Conservation (phyloP, 2,888 invertebrate species). For the Diaprepes abbreviatus region DNA sequence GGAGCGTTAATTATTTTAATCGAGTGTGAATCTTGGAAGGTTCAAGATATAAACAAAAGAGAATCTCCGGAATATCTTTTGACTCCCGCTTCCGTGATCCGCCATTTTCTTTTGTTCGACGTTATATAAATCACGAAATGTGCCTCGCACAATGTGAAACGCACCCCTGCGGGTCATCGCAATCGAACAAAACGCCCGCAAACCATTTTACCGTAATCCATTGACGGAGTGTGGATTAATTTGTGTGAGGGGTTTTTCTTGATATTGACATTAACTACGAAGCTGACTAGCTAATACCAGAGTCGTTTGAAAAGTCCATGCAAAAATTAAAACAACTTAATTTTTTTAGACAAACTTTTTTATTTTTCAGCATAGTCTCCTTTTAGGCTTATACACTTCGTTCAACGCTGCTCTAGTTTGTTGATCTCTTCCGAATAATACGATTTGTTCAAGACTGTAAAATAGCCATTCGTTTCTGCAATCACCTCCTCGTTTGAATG, state of each 20-base stretch:
- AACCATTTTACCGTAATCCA: not conserved
- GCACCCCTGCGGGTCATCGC: constrained; percentile 24
- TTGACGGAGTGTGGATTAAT: not conserved
- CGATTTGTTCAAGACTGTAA: no score
- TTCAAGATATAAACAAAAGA: constrained; percentile 23
- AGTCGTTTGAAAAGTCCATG: no score
- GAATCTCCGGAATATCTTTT: constrained; percentile 18
- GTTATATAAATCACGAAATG: constrained; percentile 29
- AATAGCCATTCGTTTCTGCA: no score
- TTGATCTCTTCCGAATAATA: no score
- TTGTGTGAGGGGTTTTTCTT: not conserved
- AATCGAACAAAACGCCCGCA: constrained; percentile 1
- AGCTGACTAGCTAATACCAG: no score
- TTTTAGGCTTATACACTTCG: no score
- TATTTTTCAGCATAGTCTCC: no score
- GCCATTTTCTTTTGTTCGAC: constrained; percentile 36
- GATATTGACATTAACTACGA: no score
- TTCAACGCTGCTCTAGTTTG: no score
- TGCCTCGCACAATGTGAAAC: constrained; percentile 19
- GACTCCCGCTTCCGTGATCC: constrained; percentile 8
- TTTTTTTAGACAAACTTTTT: no score
- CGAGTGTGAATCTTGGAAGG: constrained; percentile 32
- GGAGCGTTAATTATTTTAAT: constrained; percentile 31
- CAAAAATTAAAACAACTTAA: no score
- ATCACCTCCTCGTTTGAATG: no score